Conservation (phyloP, 2,888 invertebrate species). For the Diplazon laetatorius region DNA sequence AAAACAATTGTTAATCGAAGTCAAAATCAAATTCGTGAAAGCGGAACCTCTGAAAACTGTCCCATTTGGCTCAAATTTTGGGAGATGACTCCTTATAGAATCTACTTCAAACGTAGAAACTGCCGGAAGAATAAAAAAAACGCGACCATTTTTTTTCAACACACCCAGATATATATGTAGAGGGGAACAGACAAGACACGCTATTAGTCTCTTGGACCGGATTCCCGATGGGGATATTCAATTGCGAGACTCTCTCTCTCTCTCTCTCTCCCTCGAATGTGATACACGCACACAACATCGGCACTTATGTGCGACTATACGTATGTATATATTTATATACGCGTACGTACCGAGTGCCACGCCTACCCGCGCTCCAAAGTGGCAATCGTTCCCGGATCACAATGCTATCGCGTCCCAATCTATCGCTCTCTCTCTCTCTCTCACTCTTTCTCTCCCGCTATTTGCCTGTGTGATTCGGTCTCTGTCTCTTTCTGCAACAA, state of each 20-base stretch:
- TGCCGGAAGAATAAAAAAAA: no score
- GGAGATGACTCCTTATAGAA: no score
- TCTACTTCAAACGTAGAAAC: no score
- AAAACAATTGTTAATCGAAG: no score
- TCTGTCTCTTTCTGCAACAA: not conserved
- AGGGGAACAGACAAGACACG: slow-evolving; percentile 43
- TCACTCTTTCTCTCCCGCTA: not conserved
- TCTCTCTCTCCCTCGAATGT: not conserved
- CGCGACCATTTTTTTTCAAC: no score
- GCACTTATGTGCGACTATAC: slow-evolving; percentile 1
- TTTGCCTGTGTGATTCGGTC: no score
- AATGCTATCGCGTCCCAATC: slow-evolving; percentile 66
- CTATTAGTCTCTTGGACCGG: slow-evolving; percentile 48
- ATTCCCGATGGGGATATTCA: slow-evolving; percentile 54
- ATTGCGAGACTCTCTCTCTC: slow-evolving; percentile 58
- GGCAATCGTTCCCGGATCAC: slow-evolving; percentile 61
- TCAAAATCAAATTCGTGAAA: no score
- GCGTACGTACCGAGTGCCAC: slow-evolving; percentile 44
- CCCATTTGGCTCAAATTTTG: no score
- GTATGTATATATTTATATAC: slow-evolving; percentile 4
- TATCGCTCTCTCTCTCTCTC: slow-evolving; percentile 21
- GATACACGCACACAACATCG: slow-evolving; percentile 30
- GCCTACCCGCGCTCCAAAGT: slow-evolving; percentile 54
- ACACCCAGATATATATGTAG: no score
- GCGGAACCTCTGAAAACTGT: no score